Base-by-base conservation (phyloP, 1,140 invertebrate species). In the Atopsyche davidsoni region DNA sequence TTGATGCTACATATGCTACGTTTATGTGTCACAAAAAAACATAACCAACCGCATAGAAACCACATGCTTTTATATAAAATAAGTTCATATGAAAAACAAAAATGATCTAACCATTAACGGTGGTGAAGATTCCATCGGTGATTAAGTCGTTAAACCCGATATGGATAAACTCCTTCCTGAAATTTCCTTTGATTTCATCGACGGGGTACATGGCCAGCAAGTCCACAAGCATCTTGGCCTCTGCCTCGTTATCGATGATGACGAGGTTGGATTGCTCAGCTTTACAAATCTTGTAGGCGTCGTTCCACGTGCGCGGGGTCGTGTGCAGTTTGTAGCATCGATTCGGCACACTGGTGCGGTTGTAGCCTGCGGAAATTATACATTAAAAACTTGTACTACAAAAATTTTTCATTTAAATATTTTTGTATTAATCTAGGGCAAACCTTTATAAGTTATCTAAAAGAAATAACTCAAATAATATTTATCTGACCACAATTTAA, bases 291-390 rank as follows among this genome's bases (percentile, higher is more conserved):
- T 55, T 55, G 41, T 53, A 59, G 0, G 65, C 64, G 4, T 59
- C 48, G 13, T 58, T 52, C 60, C 60, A 67, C 6, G 40, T 59
- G 17, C 32, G 35, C 3, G 57, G 51, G 0, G 19, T 24, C 3
- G 14, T 44, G 41, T 67, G 65, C 31, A 64, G 53, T 43, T 65
- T 67, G 46, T 64, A 67, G 42, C 63, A 65, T n/a, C 23, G 21
- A 10, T 47, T 22, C 0, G 22, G 19, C 7, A 13, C 19, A 2
- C 1, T 11, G 9, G 14, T 25, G 18, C 11, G 43, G 2, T 24
- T 13, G 28, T 50, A 55, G 21, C 23, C 53, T 55, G 38, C 25
- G 40, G 31, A 18, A 25, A 28, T 9, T 36, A 2, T 43, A 7
- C 2, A 10, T 43, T 24, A 42, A 2, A 22, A 2, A 42, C 40